Percentiles rank a stretch among this genome's conserved stretches.
These are phyloP conservation scores for Odocoileus virginianus DNA, from an alignment of 2,113 vertebrate species.

Conservation along the genomic window DNA sequence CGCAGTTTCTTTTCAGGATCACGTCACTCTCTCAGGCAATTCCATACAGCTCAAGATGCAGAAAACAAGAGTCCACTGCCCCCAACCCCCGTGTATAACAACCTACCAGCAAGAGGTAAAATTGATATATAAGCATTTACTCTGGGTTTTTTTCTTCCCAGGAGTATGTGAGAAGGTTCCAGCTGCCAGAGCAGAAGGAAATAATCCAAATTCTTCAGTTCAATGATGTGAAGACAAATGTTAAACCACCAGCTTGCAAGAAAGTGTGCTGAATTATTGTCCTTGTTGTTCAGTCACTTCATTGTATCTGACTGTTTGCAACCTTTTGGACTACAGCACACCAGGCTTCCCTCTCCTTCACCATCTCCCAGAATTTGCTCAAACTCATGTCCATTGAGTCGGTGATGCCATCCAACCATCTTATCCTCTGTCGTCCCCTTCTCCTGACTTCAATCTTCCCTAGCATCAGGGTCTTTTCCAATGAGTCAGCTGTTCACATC, in stretches of 20 bases:
- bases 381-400: not conserved
- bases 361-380: not conserved
- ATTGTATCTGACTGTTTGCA: not conserved
- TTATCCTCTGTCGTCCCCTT: not conserved
- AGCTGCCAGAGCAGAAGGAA: not conserved
- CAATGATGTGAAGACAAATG: not conserved
- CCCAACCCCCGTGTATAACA: not conserved
- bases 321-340: not conserved
- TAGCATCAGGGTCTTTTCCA: not conserved
- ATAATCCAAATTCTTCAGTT: not conserved
- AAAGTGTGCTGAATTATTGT: not conserved
- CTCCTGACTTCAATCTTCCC: not conserved
- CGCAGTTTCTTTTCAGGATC: not conserved
- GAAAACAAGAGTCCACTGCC: not conserved
- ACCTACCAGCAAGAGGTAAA: not conserved
- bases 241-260: not conserved
- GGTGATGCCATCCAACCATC: not conserved
- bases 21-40: not conserved
- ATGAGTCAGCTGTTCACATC: not conserved
- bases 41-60: not conserved
- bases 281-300: not conserved
- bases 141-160: not conserved
- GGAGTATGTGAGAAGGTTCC: not conserved
- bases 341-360: not conserved
- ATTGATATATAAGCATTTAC: not conserved